Base-by-base conservation (phyloP, 2,888 invertebrate genomes). In the Diarsia dahlii region DNA sequence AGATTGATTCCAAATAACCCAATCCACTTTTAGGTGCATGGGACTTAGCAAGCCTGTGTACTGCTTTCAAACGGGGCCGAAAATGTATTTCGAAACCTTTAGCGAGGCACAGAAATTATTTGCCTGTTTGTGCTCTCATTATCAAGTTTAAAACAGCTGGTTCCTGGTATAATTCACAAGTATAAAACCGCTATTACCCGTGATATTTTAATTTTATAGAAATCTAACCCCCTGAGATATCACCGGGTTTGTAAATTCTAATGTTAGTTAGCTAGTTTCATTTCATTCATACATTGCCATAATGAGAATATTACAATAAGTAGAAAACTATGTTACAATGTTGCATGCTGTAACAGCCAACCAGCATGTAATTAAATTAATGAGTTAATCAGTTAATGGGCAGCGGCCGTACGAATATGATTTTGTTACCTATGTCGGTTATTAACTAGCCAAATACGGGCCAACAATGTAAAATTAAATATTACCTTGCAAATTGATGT, bases 311-410 rank as follows among this genome's bases (percentile, higher is more conserved):
- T 65, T 10, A 81, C 23, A 46, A 20, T 78, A 54, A 54, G 45
- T 60, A 34, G 13, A 39, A 71, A 60, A 67, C 23, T 66, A 63
- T 67, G 39, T 78, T 50, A 39, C 50, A 48, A 71, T 67, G 48
- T 64, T 64, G 67, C 67, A 72, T 75, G 76, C 20, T 66, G 58
- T 67, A 65, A 56, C 60, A 78, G 13, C 64, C 67, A 72, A 65
- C 70, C 28, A 54, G n/a, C 67, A 71, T 71, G 64, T 56, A 76
- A 81, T 86, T 62, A 84, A 78, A 78, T 80, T 72, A 80, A 84
- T 58, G n/a, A 60, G 66, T 76, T 84, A 80, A 85, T 86, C 69
- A 76, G 76, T 34, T 84, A 84, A 85, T 78, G 76, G 74, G n/a
- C 54, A 58, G 65, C 4, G n/a, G 39, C 9, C 18, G 23, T 46